Conservation (phyloP, 2,888 invertebrate species). For the Thera britannica region DNA sequence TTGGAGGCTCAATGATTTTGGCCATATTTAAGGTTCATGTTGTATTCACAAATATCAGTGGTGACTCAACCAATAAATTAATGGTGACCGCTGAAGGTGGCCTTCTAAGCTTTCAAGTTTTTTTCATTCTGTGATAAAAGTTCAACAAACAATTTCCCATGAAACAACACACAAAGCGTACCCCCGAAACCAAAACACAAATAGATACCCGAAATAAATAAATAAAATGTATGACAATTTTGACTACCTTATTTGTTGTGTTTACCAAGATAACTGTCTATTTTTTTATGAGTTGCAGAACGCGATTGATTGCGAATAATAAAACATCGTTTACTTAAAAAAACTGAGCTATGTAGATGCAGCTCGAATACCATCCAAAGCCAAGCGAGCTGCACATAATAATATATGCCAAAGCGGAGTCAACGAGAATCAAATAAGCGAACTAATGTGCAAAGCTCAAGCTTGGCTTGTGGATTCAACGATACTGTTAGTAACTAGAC, state of each 20-base stretch:
- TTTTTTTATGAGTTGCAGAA: slow-evolving; percentile 29
- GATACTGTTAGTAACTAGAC: not conserved
- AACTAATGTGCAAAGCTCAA: slow-evolving; percentile 52
- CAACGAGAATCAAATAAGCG: slow-evolving; percentile 28
- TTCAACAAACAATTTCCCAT: slow-evolving; percentile 24
- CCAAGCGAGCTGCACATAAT: slow-evolving; percentile 59
- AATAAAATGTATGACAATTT: not conserved
- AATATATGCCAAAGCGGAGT: slow-evolving; percentile 4
- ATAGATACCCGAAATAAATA: slow-evolving; percentile 9
- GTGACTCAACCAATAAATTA: not conserved
- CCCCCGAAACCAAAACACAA: slow-evolving; percentile 22
- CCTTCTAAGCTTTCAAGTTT: not conserved
- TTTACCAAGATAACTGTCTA: not conserved
- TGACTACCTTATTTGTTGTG: not conserved
- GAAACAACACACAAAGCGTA: slow-evolving; percentile 26
- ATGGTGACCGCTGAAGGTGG: not conserved
- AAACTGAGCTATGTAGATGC: slow-evolving; percentile 30
- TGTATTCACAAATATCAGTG: too few relatives aligned
- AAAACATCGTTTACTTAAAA: not conserved
- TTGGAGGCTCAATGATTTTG: too few relatives aligned
- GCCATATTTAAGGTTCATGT: too few relatives aligned
- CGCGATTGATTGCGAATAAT: slow-evolving; percentile 28
- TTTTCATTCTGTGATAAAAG: not conserved
- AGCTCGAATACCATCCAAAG: slow-evolving; percentile 47
- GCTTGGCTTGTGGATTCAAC: slow-evolving; percentile 49